Evolutionary conservation across 2,888 invertebrate genomes (phyloP).

Genomic region (Panzeria rudis): DNA sequence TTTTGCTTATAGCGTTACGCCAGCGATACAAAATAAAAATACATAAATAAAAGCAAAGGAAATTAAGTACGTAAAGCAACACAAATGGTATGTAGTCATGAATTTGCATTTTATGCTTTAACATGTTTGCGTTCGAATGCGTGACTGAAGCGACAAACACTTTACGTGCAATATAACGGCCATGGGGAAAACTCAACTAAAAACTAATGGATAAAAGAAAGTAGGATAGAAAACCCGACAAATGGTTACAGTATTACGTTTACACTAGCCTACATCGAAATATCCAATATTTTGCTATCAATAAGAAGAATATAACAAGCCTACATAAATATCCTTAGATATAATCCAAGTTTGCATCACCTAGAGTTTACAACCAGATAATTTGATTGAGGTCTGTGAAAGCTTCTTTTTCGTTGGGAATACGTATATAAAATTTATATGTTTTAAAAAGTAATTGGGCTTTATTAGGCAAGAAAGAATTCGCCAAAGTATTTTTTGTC

Average conservation of each 20-base stretch:
- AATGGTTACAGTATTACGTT: background rate
- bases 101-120: slow-evolving; percentile 68
- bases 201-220: slow-evolving; percentile 15
- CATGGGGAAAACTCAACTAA: background rate
- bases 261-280: slow-evolving; percentile 5
- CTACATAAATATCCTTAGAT: too few species aligned
- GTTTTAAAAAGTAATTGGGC: too few species aligned
- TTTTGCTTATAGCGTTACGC: slow-evolving; percentile 24
- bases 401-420: too few species aligned
- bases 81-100: slow-evolving; percentile 56
- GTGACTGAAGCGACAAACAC: slow-evolving; percentile 65
- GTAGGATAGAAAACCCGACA: background rate
- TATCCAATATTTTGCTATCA: too few species aligned
- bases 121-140: slow-evolving; percentile 63
- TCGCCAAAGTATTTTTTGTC: too few species aligned
- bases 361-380: too few species aligned
- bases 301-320: too few species aligned
- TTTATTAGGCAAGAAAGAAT: too few species aligned
- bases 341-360: too few species aligned
- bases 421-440: too few species aligned
- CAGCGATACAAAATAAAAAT: background rate
- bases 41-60: background rate
- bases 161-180: slow-evolving; percentile 47
- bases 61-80: slow-evolving; percentile 4
- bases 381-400: too few species aligned